These are phyloP conservation scores for Lamproptera curius DNA, from an alignment of 2,888 invertebrate genomes.

Conservation along the genomic window DNA sequence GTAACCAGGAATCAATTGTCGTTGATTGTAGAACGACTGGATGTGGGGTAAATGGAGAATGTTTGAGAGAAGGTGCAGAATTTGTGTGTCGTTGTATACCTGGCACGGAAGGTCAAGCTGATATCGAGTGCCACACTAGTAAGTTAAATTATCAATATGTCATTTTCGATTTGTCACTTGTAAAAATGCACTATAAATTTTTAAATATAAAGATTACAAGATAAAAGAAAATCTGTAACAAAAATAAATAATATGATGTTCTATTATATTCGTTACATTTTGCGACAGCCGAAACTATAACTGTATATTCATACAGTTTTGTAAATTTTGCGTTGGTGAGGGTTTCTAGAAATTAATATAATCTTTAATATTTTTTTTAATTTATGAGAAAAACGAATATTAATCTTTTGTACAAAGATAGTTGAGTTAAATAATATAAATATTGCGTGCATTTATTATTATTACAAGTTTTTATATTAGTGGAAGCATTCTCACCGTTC, in stretches of 20 bases:
- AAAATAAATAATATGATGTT: not conserved
- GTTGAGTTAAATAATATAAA: slow-evolving; percentile 23
- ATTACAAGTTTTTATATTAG: slow-evolving; percentile 53
- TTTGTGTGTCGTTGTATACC: slow-evolving; percentile 90
- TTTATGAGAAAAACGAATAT: no score
- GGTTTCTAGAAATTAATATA: slow-evolving; percentile 1
- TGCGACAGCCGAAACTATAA: no score
- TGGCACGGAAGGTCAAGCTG: slow-evolving; percentile 85
- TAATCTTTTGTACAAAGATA: slow-evolving; percentile 40
- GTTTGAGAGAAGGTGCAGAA: slow-evolving; percentile 89
- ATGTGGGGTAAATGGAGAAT: slow-evolving; percentile 91
- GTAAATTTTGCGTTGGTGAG: slow-evolving; percentile 13
- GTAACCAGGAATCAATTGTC: slow-evolving; percentile 77
- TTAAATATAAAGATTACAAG: not conserved
- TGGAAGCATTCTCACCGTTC: slow-evolving; percentile 80
- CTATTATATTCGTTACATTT: not conserved
- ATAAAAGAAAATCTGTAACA: not conserved
- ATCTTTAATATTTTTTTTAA: not conserved
- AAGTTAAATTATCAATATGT: slow-evolving; percentile 39
- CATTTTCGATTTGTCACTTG: slow-evolving; percentile 48
- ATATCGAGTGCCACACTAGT: slow-evolving; percentile 82
- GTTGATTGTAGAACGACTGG: slow-evolving; percentile 91
- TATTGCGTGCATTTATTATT: slow-evolving; percentile 26
- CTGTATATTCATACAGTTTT: slow-evolving; percentile 6
- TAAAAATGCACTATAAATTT: slow-evolving; percentile 68